Evolutionary conservation across 2,797 vertebrate genomes (phyloP).

Genomic region (Tapirus indicus): DNA sequence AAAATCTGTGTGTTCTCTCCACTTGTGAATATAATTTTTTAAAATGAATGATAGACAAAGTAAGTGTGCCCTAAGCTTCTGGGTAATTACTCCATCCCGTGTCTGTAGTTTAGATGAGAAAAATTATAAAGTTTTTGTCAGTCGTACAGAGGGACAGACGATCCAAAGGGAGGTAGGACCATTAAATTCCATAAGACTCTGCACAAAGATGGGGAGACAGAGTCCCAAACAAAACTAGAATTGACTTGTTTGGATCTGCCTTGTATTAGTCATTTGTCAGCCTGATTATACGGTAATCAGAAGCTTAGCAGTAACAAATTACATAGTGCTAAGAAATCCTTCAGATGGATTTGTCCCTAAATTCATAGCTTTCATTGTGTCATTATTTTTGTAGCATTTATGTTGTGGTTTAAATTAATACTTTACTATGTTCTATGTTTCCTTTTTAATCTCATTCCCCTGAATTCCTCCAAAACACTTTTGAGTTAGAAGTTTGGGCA

Average conservation of each 20-base stretch:
- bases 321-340: conserved; percentile 69
- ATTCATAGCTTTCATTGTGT: conserved; percentile 63
- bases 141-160: conserved; percentile 7
- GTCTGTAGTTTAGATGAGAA: conserved; percentile 59
- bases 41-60: conserved; percentile 55
- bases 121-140: conserved; percentile 63
- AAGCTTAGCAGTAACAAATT: conserved; percentile 78
- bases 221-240: conserved; percentile 58
- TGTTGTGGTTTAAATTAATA: conserved; percentile 74
- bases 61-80: conserved; percentile 60
- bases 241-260: conserved; percentile 70
- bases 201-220: conserved; percentile 37
- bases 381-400: conserved; percentile 65
- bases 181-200: conserved; percentile 57
- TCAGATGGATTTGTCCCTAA: conserved; percentile 66
- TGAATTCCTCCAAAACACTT: conserved; percentile 59
- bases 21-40: conserved; percentile 27
- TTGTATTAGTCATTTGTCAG: conserved; percentile 77
- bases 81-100: conserved; percentile 51
- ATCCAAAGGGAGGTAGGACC: background rate
- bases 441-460: background rate
- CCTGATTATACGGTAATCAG: conserved; percentile 81
- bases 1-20: conserved; percentile 49
- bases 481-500: conserved; percentile 61
- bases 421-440: conserved; percentile 56